Base-by-base conservation (phyloP, 2,888 invertebrate genomes). In the Drosophila fulvimacula region DNA sequence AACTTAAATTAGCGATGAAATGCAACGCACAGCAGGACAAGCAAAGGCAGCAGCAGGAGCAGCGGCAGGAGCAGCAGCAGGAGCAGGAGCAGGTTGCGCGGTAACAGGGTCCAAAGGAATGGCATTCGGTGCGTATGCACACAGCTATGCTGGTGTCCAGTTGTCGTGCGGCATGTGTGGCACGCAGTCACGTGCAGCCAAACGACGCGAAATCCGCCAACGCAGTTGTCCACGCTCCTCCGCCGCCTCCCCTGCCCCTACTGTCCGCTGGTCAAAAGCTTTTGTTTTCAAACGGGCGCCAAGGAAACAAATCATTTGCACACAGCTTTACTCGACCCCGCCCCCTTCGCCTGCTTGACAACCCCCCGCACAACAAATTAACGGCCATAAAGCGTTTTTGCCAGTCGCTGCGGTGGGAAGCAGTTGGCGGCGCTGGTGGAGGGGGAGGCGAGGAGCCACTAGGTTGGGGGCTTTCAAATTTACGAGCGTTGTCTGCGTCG, bases 221-320 rank as follows among this genome's bases (percentile, higher is more conserved):
- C 36, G 57, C 63, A 39, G 51, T 60, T 64, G 56, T 59, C 53
- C 53, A 41, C 1, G 19, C 24, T 24, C 2, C 46, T 27, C 10
- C 3, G 19, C 17, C 17, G 0, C 24, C 0, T 21, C 44, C 0
- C 15, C 44, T 1, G 11, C 17, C 9, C 19, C 11, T 17, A 27
- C 52, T 49, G 46, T 38, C 19, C 19, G 55, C 84, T 84, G 85
- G 76, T 81, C 82, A 81, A 57, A 46, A 62, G 77, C 86, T 81
- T 87, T 87, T 88, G 88, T 87, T 87, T 86, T 81, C 85, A 82
- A 85, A 80, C 76, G 78, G 79, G 82, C 77, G 77, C 85, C 81
- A 90, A 82, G 86, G 90, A 90, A 90, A 90, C 90, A 90, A 90
- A 90, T 90, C 90, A 90, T 90, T 89, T 87, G 83, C 85, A 85